phyloP scores from a whole-genome alignment of 2,888 invertebrate species.

The Smittia aterrima region DNA sequence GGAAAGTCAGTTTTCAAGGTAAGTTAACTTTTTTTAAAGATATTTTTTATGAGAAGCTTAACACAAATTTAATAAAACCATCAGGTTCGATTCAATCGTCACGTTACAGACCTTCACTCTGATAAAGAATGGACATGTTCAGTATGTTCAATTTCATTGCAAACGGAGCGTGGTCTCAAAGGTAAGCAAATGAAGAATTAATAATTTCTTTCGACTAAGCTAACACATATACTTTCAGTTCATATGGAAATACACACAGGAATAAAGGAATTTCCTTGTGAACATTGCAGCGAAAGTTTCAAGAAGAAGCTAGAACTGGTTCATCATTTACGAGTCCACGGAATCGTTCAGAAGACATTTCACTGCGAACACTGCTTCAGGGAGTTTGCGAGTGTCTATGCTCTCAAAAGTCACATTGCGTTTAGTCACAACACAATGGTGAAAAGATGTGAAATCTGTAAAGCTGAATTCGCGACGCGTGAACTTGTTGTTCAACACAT shows the following conservation, averaged over 20 bases:
- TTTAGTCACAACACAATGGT: background rate
- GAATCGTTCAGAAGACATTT: background rate
- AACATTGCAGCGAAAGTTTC: background rate
- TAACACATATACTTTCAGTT: too few species aligned
- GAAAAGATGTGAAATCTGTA: conserved; percentile 28
- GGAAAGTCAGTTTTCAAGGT: background rate
- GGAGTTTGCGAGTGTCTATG: background rate
- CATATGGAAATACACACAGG: conserved; percentile 9
- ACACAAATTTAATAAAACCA: too few species aligned
- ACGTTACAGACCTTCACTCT: background rate
- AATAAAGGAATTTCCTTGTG: background rate
- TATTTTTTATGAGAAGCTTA: too few species aligned
- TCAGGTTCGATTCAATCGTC: too few species aligned
- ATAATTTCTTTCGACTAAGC: too few species aligned
- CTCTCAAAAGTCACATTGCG: background rate
- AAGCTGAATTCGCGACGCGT: background rate
- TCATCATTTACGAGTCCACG: conserved; percentile 26
- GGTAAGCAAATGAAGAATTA: too few species aligned
- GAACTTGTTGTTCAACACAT: background rate
- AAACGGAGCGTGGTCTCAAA: too few species aligned
- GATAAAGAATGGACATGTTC: too few species aligned
- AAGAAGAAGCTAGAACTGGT: conserved; percentile 12
- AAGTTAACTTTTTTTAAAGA: too few species aligned
- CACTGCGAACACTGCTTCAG: conserved; percentile 22
- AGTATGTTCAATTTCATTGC: too few species aligned